Evolutionary conservation across 1,140 invertebrate species (phyloP).

Genomic region (Drosophila parabipectinata): DNA sequence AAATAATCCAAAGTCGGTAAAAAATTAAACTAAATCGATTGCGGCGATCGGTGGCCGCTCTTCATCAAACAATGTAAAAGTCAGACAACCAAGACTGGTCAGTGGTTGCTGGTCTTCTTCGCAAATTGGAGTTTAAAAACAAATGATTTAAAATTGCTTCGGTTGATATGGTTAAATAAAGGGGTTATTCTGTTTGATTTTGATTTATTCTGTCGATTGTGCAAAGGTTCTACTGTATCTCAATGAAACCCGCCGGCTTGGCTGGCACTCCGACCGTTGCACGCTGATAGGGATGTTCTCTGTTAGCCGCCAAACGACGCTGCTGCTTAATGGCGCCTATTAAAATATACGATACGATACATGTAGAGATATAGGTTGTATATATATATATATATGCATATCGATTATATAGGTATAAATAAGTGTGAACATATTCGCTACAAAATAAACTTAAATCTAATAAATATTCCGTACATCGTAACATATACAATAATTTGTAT

Average conservation of each 20-base stretch:
- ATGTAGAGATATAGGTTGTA: conserved; percentile 67
- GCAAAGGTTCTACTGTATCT: conserved; percentile 69
- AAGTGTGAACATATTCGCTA: conserved; percentile 41
- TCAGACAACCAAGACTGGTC: too few relatives aligned
- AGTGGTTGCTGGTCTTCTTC: neutral
- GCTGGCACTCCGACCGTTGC: conserved; percentile 91
- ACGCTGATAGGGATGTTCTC: conserved; percentile 97
- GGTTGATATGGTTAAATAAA: conserved; percentile 10
- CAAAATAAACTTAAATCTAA: conserved; percentile 41
- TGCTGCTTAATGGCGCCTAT: conserved; percentile 86
- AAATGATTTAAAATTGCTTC: conserved; percentile 2
- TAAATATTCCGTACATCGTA: conserved; percentile 55
- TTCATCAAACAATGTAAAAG: conserved; percentile 11
- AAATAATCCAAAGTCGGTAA: conserved; percentile 44
- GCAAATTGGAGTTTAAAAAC: conserved; percentile 9
- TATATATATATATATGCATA: conserved; percentile 43
- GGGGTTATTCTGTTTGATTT: conserved; percentile 10
- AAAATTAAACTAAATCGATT: conserved; percentile 50
- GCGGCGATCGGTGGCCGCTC: neutral
- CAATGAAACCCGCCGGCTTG: conserved; percentile 84
- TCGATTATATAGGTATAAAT: conserved; percentile 48
- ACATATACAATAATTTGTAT: conserved; percentile 32
- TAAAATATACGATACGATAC: conserved; percentile 84
- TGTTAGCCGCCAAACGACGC: conserved; percentile 89
- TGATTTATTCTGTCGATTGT: neutral